Conservation (phyloP, 2,888 invertebrate species). For the Heliconius hortense region DNA sequence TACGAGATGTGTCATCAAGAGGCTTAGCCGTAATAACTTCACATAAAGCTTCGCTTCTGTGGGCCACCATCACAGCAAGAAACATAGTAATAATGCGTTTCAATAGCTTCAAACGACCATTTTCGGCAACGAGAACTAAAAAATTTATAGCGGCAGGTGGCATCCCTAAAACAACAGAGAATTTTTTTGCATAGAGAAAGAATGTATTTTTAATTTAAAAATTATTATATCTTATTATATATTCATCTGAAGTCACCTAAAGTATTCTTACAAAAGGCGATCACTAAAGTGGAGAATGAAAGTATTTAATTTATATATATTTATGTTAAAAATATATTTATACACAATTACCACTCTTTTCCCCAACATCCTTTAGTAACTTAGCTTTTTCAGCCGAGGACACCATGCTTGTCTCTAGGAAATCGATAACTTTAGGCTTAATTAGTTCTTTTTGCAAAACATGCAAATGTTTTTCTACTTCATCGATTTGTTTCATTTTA, state of each 20-base stretch:
- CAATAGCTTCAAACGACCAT: constrained; percentile 64
- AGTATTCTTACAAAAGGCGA: not conserved
- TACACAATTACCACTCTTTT: constrained; percentile 52
- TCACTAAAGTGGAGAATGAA: too few relatives aligned
- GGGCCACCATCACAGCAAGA: constrained; percentile 65
- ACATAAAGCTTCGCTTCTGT: constrained; percentile 67
- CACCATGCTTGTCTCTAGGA: constrained; percentile 63
- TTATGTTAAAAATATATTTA: constrained; percentile 5
- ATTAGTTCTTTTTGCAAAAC: constrained; percentile 52
- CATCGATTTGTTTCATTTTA: constrained; percentile 59
- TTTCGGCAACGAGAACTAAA: constrained; percentile 64
- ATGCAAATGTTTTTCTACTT: constrained; percentile 57
- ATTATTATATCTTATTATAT: not conserved
- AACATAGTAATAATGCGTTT: constrained; percentile 63
- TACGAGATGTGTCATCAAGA: constrained; percentile 53
- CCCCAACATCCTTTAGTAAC: constrained; percentile 54
- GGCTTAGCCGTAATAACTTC: constrained; percentile 71
- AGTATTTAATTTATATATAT: too few relatives aligned
- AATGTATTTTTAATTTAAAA: not conserved
- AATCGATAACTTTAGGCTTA: constrained; percentile 62
- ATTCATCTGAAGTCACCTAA: not conserved
- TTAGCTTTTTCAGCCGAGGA: constrained; percentile 58
- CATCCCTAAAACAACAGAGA: constrained; percentile 55
- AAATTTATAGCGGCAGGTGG: constrained; percentile 61
- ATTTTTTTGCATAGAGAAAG: not conserved